Conservation (phyloP, 2,888 invertebrate genomes). For the Leucophenga maculata region DNA sequence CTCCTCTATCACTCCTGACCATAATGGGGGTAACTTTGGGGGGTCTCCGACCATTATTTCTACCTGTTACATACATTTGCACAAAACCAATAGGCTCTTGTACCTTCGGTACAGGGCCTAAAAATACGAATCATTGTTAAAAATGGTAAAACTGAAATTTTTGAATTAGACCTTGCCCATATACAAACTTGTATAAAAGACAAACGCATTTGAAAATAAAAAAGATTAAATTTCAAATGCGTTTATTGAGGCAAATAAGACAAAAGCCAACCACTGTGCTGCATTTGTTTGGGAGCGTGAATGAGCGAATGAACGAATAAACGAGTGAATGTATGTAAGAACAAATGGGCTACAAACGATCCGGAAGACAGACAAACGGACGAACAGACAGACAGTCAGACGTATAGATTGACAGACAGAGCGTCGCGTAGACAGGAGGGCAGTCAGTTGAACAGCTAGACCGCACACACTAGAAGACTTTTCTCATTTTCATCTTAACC, state of each 20-base stretch:
- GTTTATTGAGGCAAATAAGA: constrained; percentile 34
- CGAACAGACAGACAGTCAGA: background rate
- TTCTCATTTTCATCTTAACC: constrained; percentile 50
- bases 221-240: constrained; percentile 51
- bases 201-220: constrained; percentile 39
- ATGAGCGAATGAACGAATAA: constrained; percentile 4
- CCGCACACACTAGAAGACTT: constrained; percentile 10
- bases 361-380: constrained; percentile 5
- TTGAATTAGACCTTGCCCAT: background rate
- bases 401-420: too few species aligned
- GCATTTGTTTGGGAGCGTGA: constrained; percentile 30
- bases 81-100: too few species aligned
- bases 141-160: constrained; percentile 24
- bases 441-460: too few species aligned
- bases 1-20: too few species aligned
- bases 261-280: constrained; percentile 54
- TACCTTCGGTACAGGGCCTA: too few species aligned
- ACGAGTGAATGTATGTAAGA: too few species aligned
- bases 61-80: too few species aligned
- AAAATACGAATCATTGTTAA: too few species aligned
- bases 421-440: too few species aligned
- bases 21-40: too few species aligned
- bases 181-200: constrained; percentile 20
- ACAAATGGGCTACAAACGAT: background rate
- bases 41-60: too few species aligned